Percentiles rank a stretch among this genome's conserved stretches.
Evolutionary conservation across 1,140 invertebrate species (phyloP).

Genomic region (Tribolium castaneum): DNA sequence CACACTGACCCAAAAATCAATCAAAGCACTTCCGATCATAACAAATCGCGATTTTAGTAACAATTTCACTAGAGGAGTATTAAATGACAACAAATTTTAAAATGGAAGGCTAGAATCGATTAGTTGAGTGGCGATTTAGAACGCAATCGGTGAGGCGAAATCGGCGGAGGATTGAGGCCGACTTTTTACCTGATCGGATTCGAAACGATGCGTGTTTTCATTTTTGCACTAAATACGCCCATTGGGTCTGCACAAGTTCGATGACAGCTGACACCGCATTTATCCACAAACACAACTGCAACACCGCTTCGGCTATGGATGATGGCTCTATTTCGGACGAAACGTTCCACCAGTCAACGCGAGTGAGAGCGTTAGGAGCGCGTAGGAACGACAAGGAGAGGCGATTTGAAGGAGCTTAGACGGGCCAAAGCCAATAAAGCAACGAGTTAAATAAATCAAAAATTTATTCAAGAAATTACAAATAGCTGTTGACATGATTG

Average conservation of each 20-base stretch:
- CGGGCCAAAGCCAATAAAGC: neutral
- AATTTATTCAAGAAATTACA: neutral
- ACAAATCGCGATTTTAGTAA: constrained; percentile 1
- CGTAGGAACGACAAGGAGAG: neutral
- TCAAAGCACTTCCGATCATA: neutral
- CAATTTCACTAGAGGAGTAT: neutral
- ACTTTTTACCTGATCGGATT: constrained; percentile 22
- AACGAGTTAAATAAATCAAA: neutral
- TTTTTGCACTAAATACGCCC: constrained; percentile 37
- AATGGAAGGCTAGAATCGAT: constrained; percentile 37
- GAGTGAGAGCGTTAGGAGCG: neutral
- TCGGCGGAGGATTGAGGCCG: neutral
- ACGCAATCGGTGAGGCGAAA: neutral
- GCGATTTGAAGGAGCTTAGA: neutral
- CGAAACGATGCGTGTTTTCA: constrained; percentile 22
- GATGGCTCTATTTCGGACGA: constrained; percentile 1
- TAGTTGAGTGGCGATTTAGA: constrained; percentile 1
- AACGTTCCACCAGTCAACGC: neutral
- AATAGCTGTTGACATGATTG: constrained; percentile 23
- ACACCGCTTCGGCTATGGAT: constrained; percentile 10
- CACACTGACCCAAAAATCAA: constrained; percentile 19
- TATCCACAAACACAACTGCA: constrained; percentile 26
- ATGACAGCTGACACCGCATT: constrained; percentile 40
- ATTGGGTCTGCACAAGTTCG: constrained; percentile 18
- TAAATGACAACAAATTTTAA: constrained; percentile 32